Base-by-base conservation (phyloP, 2,888 invertebrate species). In the Troides helena region DNA sequence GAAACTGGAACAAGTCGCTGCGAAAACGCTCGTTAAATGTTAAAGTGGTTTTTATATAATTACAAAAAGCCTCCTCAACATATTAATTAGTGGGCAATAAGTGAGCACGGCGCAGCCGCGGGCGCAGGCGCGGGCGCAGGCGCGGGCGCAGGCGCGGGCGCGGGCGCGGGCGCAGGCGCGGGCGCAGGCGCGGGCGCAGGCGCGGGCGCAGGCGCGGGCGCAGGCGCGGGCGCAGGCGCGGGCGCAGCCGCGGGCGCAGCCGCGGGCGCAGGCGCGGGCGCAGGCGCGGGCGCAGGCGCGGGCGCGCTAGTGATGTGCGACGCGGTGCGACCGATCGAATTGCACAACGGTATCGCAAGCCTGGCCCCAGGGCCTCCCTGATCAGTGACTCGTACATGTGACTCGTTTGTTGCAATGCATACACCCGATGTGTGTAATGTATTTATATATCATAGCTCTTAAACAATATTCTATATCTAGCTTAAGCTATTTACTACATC, bases 11-110 rank as follows among this genome's bases (percentile, higher is more conserved):
- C 14, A 59, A 50, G 59, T 30, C 46, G 65, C 14, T 10, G 36
- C 25, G 30, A 25, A 30, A 25, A 65, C n/a, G 65, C 59, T 66
- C 65, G 50, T 66, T 66, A 66, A 14, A 25, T n/a, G 65, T 12
- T 46, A 60, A 39, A 4, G 58, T 39, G 39, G 30, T 67, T 67
- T 62, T 63, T 62, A 63, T 46, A 30, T 39, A 21, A 60, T 36
- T 23, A 59, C 39, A 39, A 39, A 64, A 68, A 64, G 3, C 10
- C 25, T 61, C 59, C 39, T 25, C 46, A 23, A 62, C 65, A 17
- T 65, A 69, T 62, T 6, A 39, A 66, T 65, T 56, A 57, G 64
- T 68, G 43, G 64, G 65, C 6, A 57, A 65, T 59, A 59, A 61
- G 43, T 17, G 10, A 65, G 36, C 61, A 50, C 61, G 56, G 62